phyloP scores from a whole-genome alignment of 2,113 vertebrate species.

The Gopherus evgoodei region DNA sequence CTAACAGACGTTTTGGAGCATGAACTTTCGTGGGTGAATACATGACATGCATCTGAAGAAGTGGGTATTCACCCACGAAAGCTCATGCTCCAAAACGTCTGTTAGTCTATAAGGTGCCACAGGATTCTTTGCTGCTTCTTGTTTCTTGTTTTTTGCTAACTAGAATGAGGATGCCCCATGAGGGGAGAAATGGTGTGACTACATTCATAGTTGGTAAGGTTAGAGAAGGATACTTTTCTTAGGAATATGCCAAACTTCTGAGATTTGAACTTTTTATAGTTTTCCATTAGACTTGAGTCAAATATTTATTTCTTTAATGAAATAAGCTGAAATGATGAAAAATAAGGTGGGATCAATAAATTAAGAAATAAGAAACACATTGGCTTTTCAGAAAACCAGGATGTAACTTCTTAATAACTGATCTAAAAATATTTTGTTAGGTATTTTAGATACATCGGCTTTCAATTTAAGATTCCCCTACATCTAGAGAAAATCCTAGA shows the following conservation, averaged over 20 bases:
- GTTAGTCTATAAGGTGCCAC: too few species aligned
- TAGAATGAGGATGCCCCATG: background rate
- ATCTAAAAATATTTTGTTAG: conserved; percentile 18
- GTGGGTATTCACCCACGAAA: too few species aligned
- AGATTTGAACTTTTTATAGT: background rate
- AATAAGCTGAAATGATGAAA: conserved; percentile 2
- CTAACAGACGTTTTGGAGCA: too few species aligned
- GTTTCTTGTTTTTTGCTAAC: background rate
- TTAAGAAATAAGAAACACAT: background rate
- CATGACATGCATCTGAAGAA: too few species aligned
- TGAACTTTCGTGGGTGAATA: too few species aligned
- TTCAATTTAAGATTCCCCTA: background rate
- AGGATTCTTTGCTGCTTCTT: background rate
- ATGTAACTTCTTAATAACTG: background rate
- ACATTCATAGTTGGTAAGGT: background rate
- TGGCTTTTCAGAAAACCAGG: background rate
- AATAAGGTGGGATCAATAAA: background rate
- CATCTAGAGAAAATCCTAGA: background rate
- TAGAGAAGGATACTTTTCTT: background rate
- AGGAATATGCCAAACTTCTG: background rate
- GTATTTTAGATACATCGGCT: background rate
- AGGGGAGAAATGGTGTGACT: background rate
- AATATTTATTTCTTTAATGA: background rate
- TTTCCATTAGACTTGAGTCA: background rate
- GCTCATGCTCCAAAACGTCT: too few species aligned